Conservation (phyloP, 2,113 vertebrate species). For the Oriolus oriolus region DNA sequence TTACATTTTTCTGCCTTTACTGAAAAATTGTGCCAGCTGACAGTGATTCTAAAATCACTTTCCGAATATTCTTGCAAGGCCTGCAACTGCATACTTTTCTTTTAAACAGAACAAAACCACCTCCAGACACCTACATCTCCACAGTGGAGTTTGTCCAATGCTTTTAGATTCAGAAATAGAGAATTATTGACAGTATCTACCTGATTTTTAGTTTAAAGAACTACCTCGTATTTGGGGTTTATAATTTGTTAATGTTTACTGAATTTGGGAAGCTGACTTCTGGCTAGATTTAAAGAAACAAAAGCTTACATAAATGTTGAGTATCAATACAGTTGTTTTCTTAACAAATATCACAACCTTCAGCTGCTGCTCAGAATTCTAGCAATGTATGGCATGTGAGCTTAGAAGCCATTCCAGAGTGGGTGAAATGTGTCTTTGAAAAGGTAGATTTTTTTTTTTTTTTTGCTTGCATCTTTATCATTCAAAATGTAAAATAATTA, state of each 20-base stretch:
- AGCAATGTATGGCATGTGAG: slow-evolving; percentile 82
- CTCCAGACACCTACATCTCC: not conserved
- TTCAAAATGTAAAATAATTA: not conserved
- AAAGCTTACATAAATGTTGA: not conserved
- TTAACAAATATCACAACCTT: slow-evolving; percentile 31
- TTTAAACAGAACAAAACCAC: not conserved
- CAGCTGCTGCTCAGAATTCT: slow-evolving; percentile 9
- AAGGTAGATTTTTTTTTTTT: slow-evolving; percentile 67
- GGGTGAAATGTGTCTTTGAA: slow-evolving; percentile 76
- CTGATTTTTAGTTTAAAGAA: not conserved
- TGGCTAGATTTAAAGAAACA: not conserved
- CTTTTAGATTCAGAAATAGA: not conserved
- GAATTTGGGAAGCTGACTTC: not conserved
- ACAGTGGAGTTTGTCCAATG: not conserved
- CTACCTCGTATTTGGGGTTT: not conserved
- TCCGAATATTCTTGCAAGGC: not conserved
- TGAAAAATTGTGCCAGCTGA: not conserved
- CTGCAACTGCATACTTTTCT: not conserved
- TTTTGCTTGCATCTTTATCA: not conserved
- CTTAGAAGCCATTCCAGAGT: slow-evolving; percentile 79
- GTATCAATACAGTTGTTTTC: not conserved
- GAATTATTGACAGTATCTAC: not conserved
- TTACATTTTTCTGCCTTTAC: not conserved
- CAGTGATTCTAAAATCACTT: not conserved
- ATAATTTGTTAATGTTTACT: not conserved